These are phyloP conservation scores for Caenorhabditis brenneri DNA, from an alignment of 1,140 invertebrate species.

Conservation along the genomic window DNA sequence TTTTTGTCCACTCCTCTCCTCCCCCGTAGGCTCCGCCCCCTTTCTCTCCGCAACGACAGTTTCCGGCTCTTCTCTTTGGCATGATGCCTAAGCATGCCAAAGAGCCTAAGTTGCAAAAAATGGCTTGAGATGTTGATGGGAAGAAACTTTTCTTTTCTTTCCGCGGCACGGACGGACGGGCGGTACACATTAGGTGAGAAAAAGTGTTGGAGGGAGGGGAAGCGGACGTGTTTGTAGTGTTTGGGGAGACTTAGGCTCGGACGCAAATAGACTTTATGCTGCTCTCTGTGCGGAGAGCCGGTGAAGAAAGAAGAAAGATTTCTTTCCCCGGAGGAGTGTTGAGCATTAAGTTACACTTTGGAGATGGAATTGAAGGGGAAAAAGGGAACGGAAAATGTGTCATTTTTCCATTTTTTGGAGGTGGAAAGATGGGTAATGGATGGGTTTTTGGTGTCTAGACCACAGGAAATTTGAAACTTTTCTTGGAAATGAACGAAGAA, in stretches of 20 bases:
- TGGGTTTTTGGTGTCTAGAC: too few species aligned
- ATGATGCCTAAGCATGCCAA: too few species aligned
- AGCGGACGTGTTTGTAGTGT: conserved; percentile 26
- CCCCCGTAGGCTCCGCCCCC: neutral
- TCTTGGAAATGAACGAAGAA: too few species aligned
- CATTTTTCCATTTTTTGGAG: too few species aligned
- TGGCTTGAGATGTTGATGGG: neutral
- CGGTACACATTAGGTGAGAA: conserved; percentile 25
- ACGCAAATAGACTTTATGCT: conserved; percentile 24
- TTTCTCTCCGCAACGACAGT: too few species aligned
- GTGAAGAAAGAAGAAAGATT: too few species aligned
- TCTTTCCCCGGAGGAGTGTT: neutral
- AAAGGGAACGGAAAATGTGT: too few species aligned
- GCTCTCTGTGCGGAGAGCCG: too few species aligned
- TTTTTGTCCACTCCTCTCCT: neutral
- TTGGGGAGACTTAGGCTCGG: neutral
- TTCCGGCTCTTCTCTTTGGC: neutral
- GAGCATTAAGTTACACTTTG: conserved; percentile 1
- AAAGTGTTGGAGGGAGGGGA: neutral
- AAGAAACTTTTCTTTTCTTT: too few species aligned
- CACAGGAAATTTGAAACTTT: too few species aligned
- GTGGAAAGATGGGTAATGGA: too few species aligned
- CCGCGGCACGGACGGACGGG: neutral
- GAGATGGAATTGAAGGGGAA: too few species aligned
- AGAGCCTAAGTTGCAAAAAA: conserved; percentile 42